Base-by-base conservation (phyloP, 2,797 vertebrate genomes). In the Poecilia gillii region DNA sequence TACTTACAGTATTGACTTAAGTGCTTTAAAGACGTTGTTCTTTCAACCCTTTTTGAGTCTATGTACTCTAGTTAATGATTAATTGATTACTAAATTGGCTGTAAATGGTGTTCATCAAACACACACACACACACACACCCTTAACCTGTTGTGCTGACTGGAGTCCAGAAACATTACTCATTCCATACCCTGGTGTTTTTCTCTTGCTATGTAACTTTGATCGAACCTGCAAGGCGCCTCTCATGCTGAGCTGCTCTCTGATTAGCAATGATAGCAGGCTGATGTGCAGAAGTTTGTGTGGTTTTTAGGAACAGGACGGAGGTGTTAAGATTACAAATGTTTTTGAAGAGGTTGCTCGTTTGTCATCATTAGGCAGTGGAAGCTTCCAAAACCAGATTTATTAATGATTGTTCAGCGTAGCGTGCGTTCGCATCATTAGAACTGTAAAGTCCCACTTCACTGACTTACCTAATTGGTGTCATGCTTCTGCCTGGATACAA, bases 391-490 rank as follows among this genome's bases (percentile, higher is more conserved):
- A 59, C 76, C 71, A 62, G 55, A 55, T 43, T 28, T 66, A 72
- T 72, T 81, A 77, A 85, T 77, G 57, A 82, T 83, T 49, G 73
- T 75, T 23, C 82, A 53, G 46, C 76, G 20, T 51, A 33, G 46
- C 75, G 33, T 64, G 51, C 33, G 59, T 71, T 75, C 85, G 72
- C 7, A 6, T 85, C 62, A 6, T 70, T n/a, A 64, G 57, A 49
- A 74, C 81, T 75, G 73, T 74, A 59, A 41, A 79, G 68, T 82
- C 62, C 57, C 64, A 62, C 74, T 76, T 86, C 80, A 75, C 57
- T 82, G 78, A 79, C 71, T 84, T 71, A 16, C 18, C 72, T 88
- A 86, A 89, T 87, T 89, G 71, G 73, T 78, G 82, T 88, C 83
- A 81, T 28, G 45, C 31, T 71, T 80, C 79, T 75, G 76, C 41